A percentile compares a stretch with the other conserved stretches of the same genome.
Conservation (phyloP, 2,113 vertebrate species). For the Stercorarius parasiticus region DNA sequence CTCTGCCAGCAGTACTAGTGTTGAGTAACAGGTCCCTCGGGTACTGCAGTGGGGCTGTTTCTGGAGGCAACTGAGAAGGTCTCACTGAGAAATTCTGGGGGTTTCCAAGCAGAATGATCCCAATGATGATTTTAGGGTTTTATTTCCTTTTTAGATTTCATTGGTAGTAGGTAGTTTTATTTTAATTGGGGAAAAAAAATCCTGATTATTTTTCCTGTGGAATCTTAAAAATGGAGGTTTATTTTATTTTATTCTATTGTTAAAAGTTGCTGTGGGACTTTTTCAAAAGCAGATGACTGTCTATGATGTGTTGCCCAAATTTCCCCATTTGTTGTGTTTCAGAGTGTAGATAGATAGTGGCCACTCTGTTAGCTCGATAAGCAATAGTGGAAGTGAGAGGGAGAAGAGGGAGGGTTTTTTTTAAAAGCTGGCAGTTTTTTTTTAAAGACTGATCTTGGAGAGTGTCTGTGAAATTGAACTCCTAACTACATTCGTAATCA, state of each 20-base stretch:
- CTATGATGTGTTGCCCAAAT: neutral
- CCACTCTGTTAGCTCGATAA: neutral
- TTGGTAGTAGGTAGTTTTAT: neutral
- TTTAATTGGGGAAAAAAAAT: neutral
- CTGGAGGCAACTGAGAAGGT: neutral
- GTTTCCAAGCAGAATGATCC: neutral
- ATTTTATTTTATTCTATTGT: neutral
- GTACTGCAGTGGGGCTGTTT: neutral
- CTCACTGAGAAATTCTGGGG: neutral
- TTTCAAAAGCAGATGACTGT: neutral
- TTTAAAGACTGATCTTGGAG: neutral
- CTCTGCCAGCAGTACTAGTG: neutral
- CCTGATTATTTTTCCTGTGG: accelerated
- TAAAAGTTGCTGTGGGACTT: neutral
- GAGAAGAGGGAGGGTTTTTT: neutral
- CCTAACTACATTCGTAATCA: neutral
- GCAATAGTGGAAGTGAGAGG: neutral
- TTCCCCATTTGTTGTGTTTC: neutral
- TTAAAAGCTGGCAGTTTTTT: neutral
- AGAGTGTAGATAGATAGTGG: neutral
- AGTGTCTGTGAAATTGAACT: neutral
- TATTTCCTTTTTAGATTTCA: neutral
- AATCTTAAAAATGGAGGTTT: neutral
- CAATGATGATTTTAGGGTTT: neutral
- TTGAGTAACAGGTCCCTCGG: neutral